Base-by-base conservation (phyloP, 2,888 invertebrate species). In the Dynastes maya region DNA sequence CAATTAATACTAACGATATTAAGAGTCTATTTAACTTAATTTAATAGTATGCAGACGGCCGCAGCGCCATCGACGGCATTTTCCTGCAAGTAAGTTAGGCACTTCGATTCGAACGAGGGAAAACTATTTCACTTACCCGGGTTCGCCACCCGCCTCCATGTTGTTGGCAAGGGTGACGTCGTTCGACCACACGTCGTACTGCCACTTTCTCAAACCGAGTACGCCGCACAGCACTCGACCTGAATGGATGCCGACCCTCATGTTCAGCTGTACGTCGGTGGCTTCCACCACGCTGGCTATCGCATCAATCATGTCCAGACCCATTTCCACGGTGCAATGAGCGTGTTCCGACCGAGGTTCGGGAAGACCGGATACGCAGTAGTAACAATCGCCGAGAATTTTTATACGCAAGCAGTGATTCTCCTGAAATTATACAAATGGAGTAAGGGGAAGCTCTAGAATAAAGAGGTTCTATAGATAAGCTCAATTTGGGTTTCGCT, bases 161-260 rank as follows among this genome's bases (percentile, higher is more conserved):
- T 95, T 94, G 88, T 96, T 96, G 49, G 96, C 96, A 78, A 96
- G 90, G 0, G 96, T 96, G 83, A 97, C 97, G 89, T 97, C 97
- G 88, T 97, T 96, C 81, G 96, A 96, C 96, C 97, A 97, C 8
- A 97, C 97, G 87, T 97, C 97, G 88, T 96, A 95, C 89, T 97
- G 97, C 97, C 97, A 97, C 89, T 97, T 97, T 81, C 96, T 92
- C 74, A 97, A 91, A 0, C 97, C 97, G 79, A 97, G 90, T 58
- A 97, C 97, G 13, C 97, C 97, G 87, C 97, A 97, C 67, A 97
- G 90, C 75, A 97, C 97, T 1, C 96, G 92, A 0, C 97, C 97
- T 0, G 97, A 96, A 89, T 97, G 97, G 80, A 97, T 96, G 80
- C 97, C 97, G 77, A 97, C 97, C 80, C 97, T 92, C 96, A 97